Conservation (phyloP, 2,888 invertebrate genomes). For the Diarsia brunnea region DNA sequence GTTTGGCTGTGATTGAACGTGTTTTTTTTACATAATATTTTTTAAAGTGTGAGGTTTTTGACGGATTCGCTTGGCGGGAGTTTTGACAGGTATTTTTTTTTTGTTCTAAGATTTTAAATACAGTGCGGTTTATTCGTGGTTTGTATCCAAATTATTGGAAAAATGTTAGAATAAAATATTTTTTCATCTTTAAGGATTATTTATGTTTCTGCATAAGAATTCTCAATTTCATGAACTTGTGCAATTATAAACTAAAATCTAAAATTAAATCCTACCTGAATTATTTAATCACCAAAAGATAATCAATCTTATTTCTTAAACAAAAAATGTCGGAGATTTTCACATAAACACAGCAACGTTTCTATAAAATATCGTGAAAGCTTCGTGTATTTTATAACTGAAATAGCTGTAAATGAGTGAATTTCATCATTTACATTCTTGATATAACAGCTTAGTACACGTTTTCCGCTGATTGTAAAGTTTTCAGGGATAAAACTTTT, state of each 20-base stretch:
- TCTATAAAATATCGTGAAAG: not conserved
- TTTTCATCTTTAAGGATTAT: not conserved
- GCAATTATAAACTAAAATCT: not conserved
- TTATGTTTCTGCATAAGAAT: not conserved
- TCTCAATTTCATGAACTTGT: not conserved
- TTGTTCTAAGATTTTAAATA: constrained; percentile 17
- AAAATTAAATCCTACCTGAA: not conserved
- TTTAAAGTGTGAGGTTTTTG: constrained; percentile 50
- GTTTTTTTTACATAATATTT: constrained; percentile 46
- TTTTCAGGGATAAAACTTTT: not conserved
- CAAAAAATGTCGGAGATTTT: not conserved
- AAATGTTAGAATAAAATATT: not conserved
- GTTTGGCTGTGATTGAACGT: constrained; percentile 56
- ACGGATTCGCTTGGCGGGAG: constrained; percentile 58
- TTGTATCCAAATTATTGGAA: not conserved
- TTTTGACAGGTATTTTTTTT: constrained; percentile 70
- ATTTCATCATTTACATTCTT: not conserved
- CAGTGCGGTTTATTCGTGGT: not conserved
- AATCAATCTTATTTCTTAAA: not conserved
- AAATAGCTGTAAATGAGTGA: not conserved
- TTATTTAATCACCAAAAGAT: not conserved
- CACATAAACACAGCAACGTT: too few relatives aligned
- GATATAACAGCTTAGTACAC: not conserved
- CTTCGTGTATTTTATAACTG: not conserved
- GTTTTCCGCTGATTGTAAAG: not conserved